Conservation (phyloP, 2,113 vertebrate genomes). For the Stigmatopora nigra region DNA sequence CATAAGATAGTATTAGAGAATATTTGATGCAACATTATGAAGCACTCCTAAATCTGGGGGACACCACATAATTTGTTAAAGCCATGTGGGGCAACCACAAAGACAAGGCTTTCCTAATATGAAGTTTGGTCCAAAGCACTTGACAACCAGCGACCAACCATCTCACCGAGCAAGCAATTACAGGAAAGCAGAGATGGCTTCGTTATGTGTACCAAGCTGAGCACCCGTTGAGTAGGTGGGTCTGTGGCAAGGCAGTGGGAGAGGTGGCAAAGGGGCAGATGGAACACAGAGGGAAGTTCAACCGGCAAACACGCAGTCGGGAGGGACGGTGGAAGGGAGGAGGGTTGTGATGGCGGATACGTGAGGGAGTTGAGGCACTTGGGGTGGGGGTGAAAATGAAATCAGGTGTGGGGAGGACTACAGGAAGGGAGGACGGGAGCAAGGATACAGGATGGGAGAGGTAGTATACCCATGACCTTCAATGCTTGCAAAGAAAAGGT, state of each 20-base stretch:
- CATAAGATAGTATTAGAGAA: too few relatives aligned
- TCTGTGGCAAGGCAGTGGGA: constrained; percentile 75
- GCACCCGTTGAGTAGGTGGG: constrained; percentile 80
- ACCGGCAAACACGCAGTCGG: constrained; percentile 61
- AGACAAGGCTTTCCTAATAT: not conserved
- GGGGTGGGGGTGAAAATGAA: constrained; percentile 45
- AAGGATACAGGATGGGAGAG: constrained; percentile 16
- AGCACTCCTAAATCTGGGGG: too few relatives aligned
- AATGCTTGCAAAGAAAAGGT: constrained; percentile 8
- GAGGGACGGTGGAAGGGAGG: constrained; percentile 24
- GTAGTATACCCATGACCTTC: constrained; percentile 49
- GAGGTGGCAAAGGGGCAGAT: constrained; percentile 80
- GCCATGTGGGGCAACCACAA: not conserved
- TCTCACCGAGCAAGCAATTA: not conserved
- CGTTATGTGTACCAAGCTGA: constrained; percentile 59
- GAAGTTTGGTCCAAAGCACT: not conserved
- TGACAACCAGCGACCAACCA: not conserved
- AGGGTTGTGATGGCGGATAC: constrained; percentile 20
- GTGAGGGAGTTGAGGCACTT: constrained; percentile 17
- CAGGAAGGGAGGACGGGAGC: constrained; percentile 15
- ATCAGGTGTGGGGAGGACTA: constrained; percentile 34
- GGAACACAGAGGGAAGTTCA: constrained; percentile 81
- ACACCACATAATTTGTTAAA: too few relatives aligned
- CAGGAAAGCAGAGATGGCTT: constrained; percentile 1
- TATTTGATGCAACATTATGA: too few relatives aligned